phyloP scores from a whole-genome alignment of 2,888 invertebrate species.

The Eupithecia subumbrata region DNA sequence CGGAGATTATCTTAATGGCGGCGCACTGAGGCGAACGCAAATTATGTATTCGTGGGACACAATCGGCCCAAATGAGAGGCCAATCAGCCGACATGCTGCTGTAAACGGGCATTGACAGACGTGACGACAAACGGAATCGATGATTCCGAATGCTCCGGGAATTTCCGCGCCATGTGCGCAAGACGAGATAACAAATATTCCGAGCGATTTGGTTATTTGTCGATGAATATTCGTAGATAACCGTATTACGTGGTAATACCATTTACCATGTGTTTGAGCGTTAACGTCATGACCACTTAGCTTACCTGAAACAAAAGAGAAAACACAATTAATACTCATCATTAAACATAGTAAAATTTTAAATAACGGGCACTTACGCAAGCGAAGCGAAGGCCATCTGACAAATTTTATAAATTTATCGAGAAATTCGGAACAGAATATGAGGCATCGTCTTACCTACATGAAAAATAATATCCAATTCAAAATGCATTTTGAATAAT shows the following conservation, averaged over 20 bases:
- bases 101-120: conserved; percentile 66
- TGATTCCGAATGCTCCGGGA: conserved; percentile 55
- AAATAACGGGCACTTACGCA: too few relatives aligned
- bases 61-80: conserved; percentile 80
- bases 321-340: background rate
- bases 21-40: conserved; percentile 63
- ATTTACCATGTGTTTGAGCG: background rate
- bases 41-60: conserved; percentile 80
- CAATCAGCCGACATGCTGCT: conserved; percentile 71
- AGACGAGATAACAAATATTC: conserved; percentile 20
- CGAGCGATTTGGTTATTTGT: conserved; percentile 4
- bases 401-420: background rate
- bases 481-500: too few relatives aligned
- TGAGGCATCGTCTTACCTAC: background rate
- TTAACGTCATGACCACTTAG: background rate
- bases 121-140: conserved; percentile 69
- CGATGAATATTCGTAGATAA: conserved; percentile 6
- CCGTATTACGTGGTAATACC: background rate
- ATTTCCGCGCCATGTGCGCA: conserved; percentile 20
- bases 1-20: conserved; percentile 78
- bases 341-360: background rate
- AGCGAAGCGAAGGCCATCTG: background rate
- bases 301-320: conserved; percentile 28
- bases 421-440: background rate
- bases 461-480: background rate